These are phyloP conservation scores for Sarcophaga rosellei DNA, from an alignment of 2,888 invertebrate species.

Conservation along the genomic window DNA sequence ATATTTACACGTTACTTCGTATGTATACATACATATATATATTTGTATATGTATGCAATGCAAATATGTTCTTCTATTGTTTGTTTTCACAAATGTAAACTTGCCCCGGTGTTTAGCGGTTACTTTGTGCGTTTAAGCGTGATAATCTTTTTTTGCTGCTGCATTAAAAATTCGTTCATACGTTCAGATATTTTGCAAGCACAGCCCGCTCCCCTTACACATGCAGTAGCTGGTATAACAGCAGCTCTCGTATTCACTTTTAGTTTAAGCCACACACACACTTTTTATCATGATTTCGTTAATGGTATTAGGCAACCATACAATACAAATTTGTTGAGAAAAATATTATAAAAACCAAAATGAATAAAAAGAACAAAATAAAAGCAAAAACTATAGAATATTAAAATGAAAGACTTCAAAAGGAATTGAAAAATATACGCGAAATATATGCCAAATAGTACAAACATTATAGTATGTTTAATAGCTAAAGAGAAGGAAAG, in stretches of 20 bases:
- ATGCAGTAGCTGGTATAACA: background rate
- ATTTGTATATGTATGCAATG: background rate
- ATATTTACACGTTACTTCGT: background rate
- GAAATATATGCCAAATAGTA: background rate
- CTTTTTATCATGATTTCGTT: constrained; percentile 21
- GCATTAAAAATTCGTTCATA: background rate
- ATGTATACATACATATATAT: background rate
- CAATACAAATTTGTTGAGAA: constrained; percentile 2
- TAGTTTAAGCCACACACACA: constrained; percentile 14
- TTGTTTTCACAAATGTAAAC: constrained; percentile 14
- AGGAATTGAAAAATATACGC: background rate
- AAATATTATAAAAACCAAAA: background rate
- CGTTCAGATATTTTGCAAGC: background rate
- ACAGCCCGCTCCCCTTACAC: background rate
- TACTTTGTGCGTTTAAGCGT: constrained; percentile 62
- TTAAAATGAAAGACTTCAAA: constrained; percentile 38
- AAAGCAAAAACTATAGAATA: background rate
- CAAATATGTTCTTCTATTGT: background rate
- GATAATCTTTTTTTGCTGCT: constrained; percentile 38
- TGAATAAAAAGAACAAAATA: background rate
- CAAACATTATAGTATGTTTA: background rate
- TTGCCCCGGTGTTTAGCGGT: constrained; percentile 51
- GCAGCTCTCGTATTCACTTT: background rate
- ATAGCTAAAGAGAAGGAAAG: constrained; percentile 7
- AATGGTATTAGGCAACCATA: constrained; percentile 47